Evolutionary conservation across 2,797 vertebrate species (phyloP).

Genomic region (Acanthurus tractus): DNA sequence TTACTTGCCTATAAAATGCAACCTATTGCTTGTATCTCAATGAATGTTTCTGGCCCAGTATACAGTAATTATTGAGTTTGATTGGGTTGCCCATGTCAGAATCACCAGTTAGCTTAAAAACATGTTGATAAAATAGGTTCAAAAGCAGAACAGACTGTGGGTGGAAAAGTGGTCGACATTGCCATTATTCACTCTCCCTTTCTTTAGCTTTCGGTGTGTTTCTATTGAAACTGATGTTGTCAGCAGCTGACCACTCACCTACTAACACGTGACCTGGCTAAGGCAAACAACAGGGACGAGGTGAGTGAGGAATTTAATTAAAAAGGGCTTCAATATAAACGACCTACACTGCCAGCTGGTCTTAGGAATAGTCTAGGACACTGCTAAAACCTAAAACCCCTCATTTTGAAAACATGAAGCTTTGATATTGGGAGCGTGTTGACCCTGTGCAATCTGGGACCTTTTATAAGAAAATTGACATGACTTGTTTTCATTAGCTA

Average conservation of each 20-base stretch:
- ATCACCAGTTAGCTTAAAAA: background rate
- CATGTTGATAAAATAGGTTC: no score
- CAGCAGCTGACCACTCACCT: constrained; percentile 42
- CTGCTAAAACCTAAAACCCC: background rate
- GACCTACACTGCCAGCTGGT: background rate
- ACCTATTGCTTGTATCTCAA: no score
- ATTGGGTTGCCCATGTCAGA: background rate
- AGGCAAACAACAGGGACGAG: constrained; percentile 38
- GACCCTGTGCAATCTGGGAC: background rate
- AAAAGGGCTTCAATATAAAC: no score
- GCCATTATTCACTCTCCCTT: background rate
- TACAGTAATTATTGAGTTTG: no score
- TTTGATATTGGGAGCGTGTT: background rate
- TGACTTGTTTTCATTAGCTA: background rate
- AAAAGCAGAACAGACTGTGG: background rate
- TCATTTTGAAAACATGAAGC: background rate
- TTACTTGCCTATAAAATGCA: no score
- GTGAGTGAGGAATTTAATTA: background rate
- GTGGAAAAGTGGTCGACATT: background rate
- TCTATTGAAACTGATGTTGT: constrained; percentile 46
- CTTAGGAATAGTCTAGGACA: background rate
- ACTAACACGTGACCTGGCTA: constrained; percentile 39
- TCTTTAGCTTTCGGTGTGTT: constrained; percentile 59
- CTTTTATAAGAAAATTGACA: background rate
- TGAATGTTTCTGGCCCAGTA: no score